phyloP scores from a whole-genome alignment of 1,140 invertebrate genomes.

The Drosophila malerkotliana region DNA sequence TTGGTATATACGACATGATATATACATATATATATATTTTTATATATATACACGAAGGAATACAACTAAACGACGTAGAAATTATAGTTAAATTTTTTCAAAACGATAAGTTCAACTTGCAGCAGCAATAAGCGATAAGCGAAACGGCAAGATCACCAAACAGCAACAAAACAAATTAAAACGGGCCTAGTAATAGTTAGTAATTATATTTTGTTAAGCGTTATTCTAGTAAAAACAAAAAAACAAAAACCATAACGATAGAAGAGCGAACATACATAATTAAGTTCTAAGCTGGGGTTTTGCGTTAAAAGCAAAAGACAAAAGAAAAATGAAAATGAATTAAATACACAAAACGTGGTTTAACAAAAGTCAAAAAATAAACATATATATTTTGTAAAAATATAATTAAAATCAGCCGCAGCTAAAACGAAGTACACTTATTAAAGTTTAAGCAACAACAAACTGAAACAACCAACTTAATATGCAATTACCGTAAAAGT shows the following conservation, averaged over 20 bases:
- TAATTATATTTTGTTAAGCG: constrained; percentile 81
- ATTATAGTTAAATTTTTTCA: constrained; percentile 75
- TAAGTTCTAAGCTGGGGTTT: constrained; percentile 66
- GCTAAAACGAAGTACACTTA: constrained; percentile 81
- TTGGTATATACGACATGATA: constrained; percentile 31
- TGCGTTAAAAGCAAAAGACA: constrained; percentile 28
- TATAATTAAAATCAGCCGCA: constrained; percentile 72
- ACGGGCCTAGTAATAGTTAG: constrained; percentile 72
- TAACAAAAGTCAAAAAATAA: constrained; percentile 62
- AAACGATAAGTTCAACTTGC: constrained; percentile 58
- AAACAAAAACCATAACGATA: constrained; percentile 39
- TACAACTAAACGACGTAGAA: constrained; percentile 61
- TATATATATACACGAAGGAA: constrained; percentile 70
- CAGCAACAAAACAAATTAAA: constrained; percentile 52
- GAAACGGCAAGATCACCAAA: constrained; percentile 35
- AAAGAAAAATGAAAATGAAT: constrained; percentile 22
- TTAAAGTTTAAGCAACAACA: constrained; percentile 76
- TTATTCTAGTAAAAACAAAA: constrained; percentile 66
- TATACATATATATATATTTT: constrained; percentile 72
- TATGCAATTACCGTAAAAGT: constrained; percentile 79
- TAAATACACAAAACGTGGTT: constrained; percentile 49
- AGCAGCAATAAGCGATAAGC: constrained; percentile 31
- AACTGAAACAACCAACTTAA: constrained; percentile 76
- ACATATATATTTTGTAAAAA: constrained; percentile 79
- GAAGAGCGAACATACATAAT: constrained; percentile 58